Conservation (phyloP, 2,113 vertebrate species). For the Amphiprion ocellaris region DNA sequence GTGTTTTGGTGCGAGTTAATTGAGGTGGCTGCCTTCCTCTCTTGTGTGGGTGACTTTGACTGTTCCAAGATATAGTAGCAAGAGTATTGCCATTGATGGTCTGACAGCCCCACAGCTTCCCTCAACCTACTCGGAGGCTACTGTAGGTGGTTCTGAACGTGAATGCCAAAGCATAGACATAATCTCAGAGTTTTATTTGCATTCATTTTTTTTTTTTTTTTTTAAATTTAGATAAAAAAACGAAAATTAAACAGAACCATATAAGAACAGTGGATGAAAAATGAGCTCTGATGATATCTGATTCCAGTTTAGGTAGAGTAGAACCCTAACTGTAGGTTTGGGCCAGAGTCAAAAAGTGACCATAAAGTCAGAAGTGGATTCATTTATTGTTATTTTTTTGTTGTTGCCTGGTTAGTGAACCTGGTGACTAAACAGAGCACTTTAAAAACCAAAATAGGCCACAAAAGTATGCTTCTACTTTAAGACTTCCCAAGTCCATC, state of each 20-base stretch:
- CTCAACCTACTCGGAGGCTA: constrained; percentile 31
- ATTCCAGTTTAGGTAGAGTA: constrained; percentile 12
- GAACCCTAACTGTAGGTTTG: constrained; percentile 17
- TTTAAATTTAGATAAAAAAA: neutral
- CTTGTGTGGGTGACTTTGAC: constrained; percentile 50
- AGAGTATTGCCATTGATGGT: constrained; percentile 40
- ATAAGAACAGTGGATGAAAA: neutral
- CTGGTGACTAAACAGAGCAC: constrained; percentile 20
- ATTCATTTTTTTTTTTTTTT: neutral
- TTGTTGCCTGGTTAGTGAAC: constrained; percentile 21
- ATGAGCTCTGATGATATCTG: neutral
- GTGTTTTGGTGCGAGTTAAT: constrained; percentile 53
- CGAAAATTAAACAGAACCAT: neutral
- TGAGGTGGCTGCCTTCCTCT: constrained; percentile 50
- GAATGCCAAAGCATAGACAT: constrained; percentile 25
- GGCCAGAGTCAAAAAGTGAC: constrained; percentile 3
- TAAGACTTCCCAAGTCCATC: constrained; percentile 7
- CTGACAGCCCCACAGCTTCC: constrained; percentile 53
- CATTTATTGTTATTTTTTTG: neutral
- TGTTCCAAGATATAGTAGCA: constrained; percentile 36
- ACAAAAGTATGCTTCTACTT: constrained; percentile 35
- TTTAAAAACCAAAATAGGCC: constrained; percentile 3
- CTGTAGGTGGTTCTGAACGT: constrained; percentile 37
- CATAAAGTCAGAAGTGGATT: constrained; percentile 13
- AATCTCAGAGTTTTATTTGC: constrained; percentile 10